Evolutionary conservation across 2,888 invertebrate genomes (phyloP).

Genomic region (Drosophila mercatorum): DNA sequence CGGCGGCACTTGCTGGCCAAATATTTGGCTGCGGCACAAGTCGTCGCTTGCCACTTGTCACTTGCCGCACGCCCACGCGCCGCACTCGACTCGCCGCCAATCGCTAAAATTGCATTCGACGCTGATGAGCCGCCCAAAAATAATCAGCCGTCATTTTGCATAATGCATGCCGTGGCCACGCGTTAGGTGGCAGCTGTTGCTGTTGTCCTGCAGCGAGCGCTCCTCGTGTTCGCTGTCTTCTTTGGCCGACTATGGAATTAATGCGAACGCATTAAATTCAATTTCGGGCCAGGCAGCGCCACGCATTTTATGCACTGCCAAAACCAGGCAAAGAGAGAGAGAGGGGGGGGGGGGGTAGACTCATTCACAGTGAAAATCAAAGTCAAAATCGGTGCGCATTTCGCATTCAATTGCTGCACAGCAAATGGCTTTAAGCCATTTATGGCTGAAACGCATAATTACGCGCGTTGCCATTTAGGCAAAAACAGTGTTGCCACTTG

Average conservation of each 20-base stretch:
- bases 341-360: background rate
- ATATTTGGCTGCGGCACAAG: conserved; percentile 7
- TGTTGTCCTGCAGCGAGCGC: conserved; percentile 11
- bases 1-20: background rate
- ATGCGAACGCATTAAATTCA: conserved; percentile 67
- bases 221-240: background rate
- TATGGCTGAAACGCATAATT: background rate
- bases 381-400: background rate
- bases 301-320: conserved; percentile 39
- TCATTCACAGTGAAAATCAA: background rate
- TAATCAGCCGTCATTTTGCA: conserved; percentile 59
- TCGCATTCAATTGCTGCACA: conserved; percentile 1
- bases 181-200: conserved; percentile 25
- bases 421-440: conserved; percentile 10
- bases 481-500: conserved; percentile 10
- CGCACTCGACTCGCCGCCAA: background rate
- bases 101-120: conserved; percentile 41
- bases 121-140: conserved; percentile 57
- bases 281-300: conserved; percentile 39
- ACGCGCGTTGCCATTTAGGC: background rate
- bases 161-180: conserved; percentile 40
- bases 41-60: conserved; percentile 35
- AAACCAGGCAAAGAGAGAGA: background rate
- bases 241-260: conserved; percentile 51
- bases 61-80: conserved; percentile 12